These are phyloP conservation scores for Nemopilema nomurai DNA, from an alignment of 30 jellyfish, hydroid and myxozoan species.

Conservation along the genomic window DNA sequence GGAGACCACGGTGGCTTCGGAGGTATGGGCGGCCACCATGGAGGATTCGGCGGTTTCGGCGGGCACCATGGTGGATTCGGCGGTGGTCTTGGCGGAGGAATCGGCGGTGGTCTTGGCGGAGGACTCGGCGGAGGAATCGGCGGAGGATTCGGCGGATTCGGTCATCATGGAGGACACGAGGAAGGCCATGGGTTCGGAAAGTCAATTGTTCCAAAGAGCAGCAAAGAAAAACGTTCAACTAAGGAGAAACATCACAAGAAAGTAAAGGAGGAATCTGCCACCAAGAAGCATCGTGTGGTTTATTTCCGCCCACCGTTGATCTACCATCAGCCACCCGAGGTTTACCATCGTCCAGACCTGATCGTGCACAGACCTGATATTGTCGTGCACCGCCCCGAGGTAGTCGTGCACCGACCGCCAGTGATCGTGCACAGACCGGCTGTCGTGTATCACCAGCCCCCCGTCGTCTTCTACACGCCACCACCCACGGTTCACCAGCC, in stretches of 20 bases:
- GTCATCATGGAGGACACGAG: conserved; percentile 71
- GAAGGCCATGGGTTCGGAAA: conserved; percentile 79
- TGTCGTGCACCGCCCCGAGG: conserved; percentile 91
- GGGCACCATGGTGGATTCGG: conserved; percentile 48
- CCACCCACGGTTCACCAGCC: conserved; percentile 96
- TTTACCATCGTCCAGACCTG: conserved; percentile 95
- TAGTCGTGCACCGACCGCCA: conserved; percentile 94
- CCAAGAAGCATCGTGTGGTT: conserved; percentile 88
- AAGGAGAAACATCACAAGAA: conserved; percentile 45
- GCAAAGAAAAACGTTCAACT: conserved; percentile 32
- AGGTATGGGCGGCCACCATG: conserved; percentile 23
- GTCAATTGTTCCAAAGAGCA: conserved; percentile 53
- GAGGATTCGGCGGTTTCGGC: conserved; percentile 54
- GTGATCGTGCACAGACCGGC: conserved; percentile 97
- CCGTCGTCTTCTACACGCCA: conserved; percentile 97
- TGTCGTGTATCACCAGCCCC: conserved; percentile 98
- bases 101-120: conserved; percentile 2
- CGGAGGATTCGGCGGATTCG: conserved; percentile 68
- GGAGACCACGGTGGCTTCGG: conserved; percentile 72
- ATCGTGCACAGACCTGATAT: conserved; percentile 98
- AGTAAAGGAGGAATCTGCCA: conserved; percentile 48
- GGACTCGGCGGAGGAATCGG: conserved; percentile 6
- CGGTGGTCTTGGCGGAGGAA: conserved; percentile 51
- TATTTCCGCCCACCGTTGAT: conserved; percentile 92
- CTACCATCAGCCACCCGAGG: conserved; percentile 95